phyloP scores from a whole-genome alignment of 2,113 vertebrate genomes.

The Stigmatopora nigra region DNA sequence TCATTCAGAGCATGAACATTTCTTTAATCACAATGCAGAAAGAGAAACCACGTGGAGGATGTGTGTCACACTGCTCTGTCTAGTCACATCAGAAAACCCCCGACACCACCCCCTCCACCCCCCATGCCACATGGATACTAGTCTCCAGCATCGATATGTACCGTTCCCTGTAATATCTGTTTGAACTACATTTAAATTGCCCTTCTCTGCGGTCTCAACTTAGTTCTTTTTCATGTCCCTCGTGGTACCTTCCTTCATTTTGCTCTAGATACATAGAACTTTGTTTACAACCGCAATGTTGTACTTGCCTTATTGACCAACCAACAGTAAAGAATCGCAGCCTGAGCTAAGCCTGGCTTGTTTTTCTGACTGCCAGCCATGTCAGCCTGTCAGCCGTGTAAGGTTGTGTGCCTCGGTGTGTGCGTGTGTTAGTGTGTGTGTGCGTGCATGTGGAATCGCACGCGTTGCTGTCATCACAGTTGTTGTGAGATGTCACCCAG shows the following conservation, averaged over 20 bases:
- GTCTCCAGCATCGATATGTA: background rate
- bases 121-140: slow-evolving; percentile 19
- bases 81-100: slow-evolving; percentile 57
- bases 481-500: slow-evolving; percentile 64
- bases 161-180: background rate
- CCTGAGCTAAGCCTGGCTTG: slow-evolving; percentile 53
- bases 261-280: slow-evolving; percentile 45
- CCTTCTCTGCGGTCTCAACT: slow-evolving; percentile 27
- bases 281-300: slow-evolving; percentile 57
- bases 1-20: slow-evolving; percentile 72
- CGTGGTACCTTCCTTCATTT: slow-evolving; percentile 17
- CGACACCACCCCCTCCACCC: slow-evolving; percentile 4
- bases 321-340: slow-evolving; percentile 57
- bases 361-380: slow-evolving; percentile 60
- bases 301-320: slow-evolving; percentile 62
- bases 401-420: slow-evolving; percentile 15
- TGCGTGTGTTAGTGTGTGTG: background rate
- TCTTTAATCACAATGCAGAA: slow-evolving; percentile 71
- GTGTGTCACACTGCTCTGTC: slow-evolving; percentile 57
- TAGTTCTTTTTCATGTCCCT: slow-evolving; percentile 49
- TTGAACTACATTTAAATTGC: slow-evolving; percentile 6
- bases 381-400: slow-evolving; percentile 53
- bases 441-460: slow-evolving; percentile 32
- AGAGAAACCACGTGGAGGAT: slow-evolving; percentile 50
- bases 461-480: slow-evolving; percentile 58